A percentile compares a stretch with the other conserved stretches of the same genome.
Conservation (phyloP, 2,113 vertebrate species). For the Tragelaphus scriptus region DNA sequence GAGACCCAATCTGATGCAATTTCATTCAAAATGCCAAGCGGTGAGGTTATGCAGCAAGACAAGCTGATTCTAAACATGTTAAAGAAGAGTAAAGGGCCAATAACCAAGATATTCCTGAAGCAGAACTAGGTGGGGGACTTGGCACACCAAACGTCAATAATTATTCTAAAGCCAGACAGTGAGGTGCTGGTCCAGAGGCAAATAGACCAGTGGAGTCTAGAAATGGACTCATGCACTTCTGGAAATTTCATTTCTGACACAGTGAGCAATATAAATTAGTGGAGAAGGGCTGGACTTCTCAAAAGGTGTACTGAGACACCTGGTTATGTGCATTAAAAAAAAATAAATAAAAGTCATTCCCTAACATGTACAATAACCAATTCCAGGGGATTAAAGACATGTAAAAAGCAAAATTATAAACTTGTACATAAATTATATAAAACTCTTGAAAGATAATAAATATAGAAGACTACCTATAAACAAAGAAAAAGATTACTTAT, state of each 20-base stretch:
- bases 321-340: not conserved
- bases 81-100: not conserved
- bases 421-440: not conserved
- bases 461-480: not conserved
- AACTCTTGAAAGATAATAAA: not conserved
- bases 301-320: not conserved
- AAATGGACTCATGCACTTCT: not conserved
- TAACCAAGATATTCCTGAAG: not conserved
- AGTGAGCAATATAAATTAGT: not conserved
- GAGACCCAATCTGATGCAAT: not conserved
- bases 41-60: not conserved
- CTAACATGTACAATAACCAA: not conserved
- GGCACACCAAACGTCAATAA: not conserved
- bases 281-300: not conserved
- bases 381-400: not conserved
- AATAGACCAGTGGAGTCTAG: not conserved
- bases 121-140: not conserved
- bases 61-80: not conserved
- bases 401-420: not conserved
- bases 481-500: not conserved
- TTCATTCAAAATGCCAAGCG: not conserved
- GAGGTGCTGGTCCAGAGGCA: not conserved
- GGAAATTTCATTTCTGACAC: not conserved
- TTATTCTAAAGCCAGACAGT: not conserved
- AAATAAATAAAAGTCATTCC: not conserved